Evolutionary conservation across 2,797 vertebrate species (phyloP).

Genomic region (Sciurus carolinensis): DNA sequence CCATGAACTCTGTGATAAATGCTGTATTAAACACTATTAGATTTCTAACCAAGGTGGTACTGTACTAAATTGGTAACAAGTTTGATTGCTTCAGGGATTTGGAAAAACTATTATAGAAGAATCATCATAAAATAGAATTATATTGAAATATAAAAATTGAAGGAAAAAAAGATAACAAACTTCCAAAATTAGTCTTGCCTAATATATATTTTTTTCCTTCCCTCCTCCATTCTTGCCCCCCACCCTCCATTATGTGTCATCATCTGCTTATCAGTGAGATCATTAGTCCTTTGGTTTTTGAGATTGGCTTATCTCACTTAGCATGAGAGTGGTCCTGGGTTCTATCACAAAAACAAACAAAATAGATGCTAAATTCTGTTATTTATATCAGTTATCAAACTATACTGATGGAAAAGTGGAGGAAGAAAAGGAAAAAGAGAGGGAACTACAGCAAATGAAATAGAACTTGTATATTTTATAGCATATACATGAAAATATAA

Average conservation of each 20-base stretch:
- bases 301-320: too few species aligned
- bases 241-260: too few species aligned
- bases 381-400: slow-evolving; percentile 13
- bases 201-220: not conserved
- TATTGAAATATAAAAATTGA: slow-evolving; percentile 14
- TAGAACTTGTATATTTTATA: not conserved
- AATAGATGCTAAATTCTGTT: slow-evolving; percentile 33
- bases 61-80: not conserved
- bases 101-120: slow-evolving; percentile 47
- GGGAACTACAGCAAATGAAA: not conserved
- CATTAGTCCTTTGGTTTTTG: too few species aligned
- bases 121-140: not conserved
- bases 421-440: not conserved
- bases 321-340: not conserved
- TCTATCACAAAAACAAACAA: not conserved
- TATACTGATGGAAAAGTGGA: not conserved
- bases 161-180: not conserved
- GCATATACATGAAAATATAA: slow-evolving; percentile 30
- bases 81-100: slow-evolving; percentile 4
- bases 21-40: not conserved
- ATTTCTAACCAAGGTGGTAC: not conserved
- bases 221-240: too few species aligned
- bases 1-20: not conserved
- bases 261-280: too few species aligned
- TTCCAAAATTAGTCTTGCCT: slow-evolving; percentile 53